Conservation (phyloP, 2,113 vertebrate genomes). For the Rhombomys opimus region DNA sequence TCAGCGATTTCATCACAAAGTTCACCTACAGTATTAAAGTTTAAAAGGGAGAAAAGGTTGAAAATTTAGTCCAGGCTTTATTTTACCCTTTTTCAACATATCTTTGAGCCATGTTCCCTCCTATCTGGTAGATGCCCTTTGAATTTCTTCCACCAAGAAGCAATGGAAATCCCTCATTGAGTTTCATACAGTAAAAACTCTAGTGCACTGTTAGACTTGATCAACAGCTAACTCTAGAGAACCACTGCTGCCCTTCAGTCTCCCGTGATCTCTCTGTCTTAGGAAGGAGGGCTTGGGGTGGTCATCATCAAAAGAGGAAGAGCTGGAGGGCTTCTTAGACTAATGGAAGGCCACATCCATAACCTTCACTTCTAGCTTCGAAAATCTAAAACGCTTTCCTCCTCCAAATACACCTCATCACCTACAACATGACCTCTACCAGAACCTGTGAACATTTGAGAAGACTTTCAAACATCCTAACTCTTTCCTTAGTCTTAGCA, state of each 20-base stretch:
- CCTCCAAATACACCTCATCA: neutral
- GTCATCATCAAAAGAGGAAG: neutral
- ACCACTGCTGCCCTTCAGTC: neutral
- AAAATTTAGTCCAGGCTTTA: constrained; percentile 32
- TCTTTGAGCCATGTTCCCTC: constrained; percentile 28
- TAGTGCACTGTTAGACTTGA: neutral
- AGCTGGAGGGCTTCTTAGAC: neutral
- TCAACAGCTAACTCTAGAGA: neutral
- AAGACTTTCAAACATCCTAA: neutral
- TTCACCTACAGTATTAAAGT: constrained; percentile 58
- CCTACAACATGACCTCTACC: neutral
- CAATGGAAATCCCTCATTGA: neutral
- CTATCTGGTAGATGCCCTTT: constrained; percentile 45
- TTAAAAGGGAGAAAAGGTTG: constrained; percentile 12
- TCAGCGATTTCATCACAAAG: constrained; percentile 73
- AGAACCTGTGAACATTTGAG: neutral
- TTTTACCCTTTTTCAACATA: neutral
- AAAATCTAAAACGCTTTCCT: neutral
- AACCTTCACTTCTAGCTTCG: neutral
- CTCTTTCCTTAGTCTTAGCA: neutral
- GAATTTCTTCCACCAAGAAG: constrained; percentile 33
- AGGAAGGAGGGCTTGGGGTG: neutral
- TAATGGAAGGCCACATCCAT: neutral
- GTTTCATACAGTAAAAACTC: constrained; percentile 27
- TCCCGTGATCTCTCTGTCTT: neutral